Percentiles rank a stretch among this genome's conserved stretches.
These are phyloP conservation scores for Sesia bembeciformis DNA, from an alignment of 2,888 invertebrate species.

Conservation along the genomic window DNA sequence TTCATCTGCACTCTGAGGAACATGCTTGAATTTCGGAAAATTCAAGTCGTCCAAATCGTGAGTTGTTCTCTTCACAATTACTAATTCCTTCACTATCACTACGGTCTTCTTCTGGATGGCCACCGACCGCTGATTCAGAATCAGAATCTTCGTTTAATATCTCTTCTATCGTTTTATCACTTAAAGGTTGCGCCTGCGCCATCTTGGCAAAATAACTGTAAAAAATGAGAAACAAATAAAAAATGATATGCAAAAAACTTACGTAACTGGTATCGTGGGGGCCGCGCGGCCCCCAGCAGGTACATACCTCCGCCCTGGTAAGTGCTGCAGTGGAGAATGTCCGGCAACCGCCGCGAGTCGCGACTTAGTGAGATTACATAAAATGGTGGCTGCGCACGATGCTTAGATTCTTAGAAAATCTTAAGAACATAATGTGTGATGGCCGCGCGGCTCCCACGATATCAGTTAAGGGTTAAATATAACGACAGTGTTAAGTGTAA, in stretches of 20 bases:
- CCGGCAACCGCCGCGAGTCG: not conserved
- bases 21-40: not conserved
- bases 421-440: constrained; percentile 4
- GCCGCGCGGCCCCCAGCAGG: not conserved
- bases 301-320: not conserved
- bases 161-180: constrained; percentile 5
- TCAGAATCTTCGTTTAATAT: constrained; percentile 5
- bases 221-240: not conserved
- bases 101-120: constrained; percentile 6
- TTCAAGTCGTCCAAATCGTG: constrained; percentile 6
- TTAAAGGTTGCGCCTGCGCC: constrained; percentile 5
- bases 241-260: constrained; percentile 3
- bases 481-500: too few relatives aligned
- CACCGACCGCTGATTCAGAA: constrained; percentile 9
- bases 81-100: constrained; percentile 5
- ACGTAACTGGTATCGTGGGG: constrained; percentile 9
- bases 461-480: not conserved
- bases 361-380: constrained; percentile 5
- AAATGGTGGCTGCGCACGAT: constrained; percentile 3
- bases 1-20: constrained; percentile 4
- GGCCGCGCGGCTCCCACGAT: not conserved
- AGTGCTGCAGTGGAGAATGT: constrained; percentile 5
- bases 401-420: not conserved
- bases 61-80: constrained; percentile 2
- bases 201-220: constrained; percentile 1